phyloP scores from a whole-genome alignment of 1,140 invertebrate species.

The Ceratina australensis region DNA sequence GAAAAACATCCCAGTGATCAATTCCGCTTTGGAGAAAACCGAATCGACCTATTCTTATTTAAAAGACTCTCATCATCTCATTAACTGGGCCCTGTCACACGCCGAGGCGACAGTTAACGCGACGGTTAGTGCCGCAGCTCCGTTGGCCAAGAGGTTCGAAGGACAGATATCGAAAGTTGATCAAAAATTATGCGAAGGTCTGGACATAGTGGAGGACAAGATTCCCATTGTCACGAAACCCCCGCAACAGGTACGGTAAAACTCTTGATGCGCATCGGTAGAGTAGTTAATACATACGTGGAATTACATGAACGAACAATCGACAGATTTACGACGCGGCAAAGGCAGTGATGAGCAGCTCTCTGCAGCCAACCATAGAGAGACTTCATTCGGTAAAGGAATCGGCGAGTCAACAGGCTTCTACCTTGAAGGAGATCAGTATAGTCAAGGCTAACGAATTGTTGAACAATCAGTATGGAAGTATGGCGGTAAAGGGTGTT shows the following conservation, averaged over 20 bases:
- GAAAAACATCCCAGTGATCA: constrained; percentile 82
- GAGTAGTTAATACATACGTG: background rate
- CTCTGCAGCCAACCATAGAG: constrained; percentile 83
- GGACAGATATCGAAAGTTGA: constrained; percentile 78
- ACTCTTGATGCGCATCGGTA: background rate
- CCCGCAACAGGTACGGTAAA: constrained; percentile 73
- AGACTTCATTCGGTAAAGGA: constrained; percentile 81
- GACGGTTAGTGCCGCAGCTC: constrained; percentile 72
- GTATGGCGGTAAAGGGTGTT: constrained; percentile 83
- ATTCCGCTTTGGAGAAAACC: constrained; percentile 82
- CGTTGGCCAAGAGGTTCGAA: constrained; percentile 78
- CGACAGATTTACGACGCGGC: constrained; percentile 85
- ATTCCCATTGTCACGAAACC: constrained; percentile 79
- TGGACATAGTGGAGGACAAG: constrained; percentile 79
- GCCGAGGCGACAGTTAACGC: constrained; percentile 76
- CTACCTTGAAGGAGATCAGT: constrained; percentile 84
- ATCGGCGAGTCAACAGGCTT: constrained; percentile 83
- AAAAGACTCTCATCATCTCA: constrained; percentile 79
- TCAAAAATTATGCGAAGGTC: constrained; percentile 78
- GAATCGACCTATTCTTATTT: constrained; percentile 82
- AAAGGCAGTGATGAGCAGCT: constrained; percentile 83
- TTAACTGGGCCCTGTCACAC: constrained; percentile 78
- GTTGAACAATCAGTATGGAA: constrained; percentile 84
- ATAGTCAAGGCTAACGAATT: constrained; percentile 86
- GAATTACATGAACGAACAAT: no score